These are phyloP conservation scores for Zaprionus ornatus DNA, from an alignment of 1,140 invertebrate genomes.

Conservation along the genomic window DNA sequence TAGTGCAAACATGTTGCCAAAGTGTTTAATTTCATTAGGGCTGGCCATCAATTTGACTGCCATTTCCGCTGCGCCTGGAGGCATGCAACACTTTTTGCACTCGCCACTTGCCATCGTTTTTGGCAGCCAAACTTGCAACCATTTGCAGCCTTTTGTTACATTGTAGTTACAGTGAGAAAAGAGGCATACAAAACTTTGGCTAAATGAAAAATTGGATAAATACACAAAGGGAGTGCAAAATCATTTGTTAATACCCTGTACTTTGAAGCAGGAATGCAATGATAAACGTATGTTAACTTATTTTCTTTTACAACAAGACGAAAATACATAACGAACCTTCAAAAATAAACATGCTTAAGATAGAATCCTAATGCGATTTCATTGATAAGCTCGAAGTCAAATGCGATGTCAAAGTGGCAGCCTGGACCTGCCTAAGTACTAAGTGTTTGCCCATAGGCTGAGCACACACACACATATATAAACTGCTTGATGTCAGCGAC, in stretches of 20 bases:
- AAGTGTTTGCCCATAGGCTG: constrained; percentile 60
- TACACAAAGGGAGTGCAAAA: neutral
- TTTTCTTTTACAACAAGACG: too few species aligned
- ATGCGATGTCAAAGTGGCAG: constrained; percentile 52
- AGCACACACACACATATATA: constrained; percentile 16
- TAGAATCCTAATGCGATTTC: neutral
- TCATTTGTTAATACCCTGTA: neutral
- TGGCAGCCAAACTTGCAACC: neutral
- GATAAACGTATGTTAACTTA: too few species aligned
- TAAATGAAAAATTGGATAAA: neutral
- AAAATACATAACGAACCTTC: too few species aligned
- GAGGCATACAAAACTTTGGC: neutral
- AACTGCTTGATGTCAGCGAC: neutral
- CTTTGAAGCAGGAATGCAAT: neutral
- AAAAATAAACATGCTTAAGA: neutral
- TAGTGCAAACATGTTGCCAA: constrained; percentile 22
- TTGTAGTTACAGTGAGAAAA: neutral
- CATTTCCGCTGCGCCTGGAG: constrained; percentile 41
- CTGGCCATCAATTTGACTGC: constrained; percentile 48
- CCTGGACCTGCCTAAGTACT: constrained; percentile 28
- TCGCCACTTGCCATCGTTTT: constrained; percentile 9
- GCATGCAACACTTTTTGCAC: constrained; percentile 51
- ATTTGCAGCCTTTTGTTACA: neutral
- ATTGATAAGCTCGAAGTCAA: neutral
- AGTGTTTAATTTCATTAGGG: constrained; percentile 65